Evolutionary conservation across 2,888 invertebrate genomes (phyloP).

Genomic region (Polydrusus tereticollis): DNA sequence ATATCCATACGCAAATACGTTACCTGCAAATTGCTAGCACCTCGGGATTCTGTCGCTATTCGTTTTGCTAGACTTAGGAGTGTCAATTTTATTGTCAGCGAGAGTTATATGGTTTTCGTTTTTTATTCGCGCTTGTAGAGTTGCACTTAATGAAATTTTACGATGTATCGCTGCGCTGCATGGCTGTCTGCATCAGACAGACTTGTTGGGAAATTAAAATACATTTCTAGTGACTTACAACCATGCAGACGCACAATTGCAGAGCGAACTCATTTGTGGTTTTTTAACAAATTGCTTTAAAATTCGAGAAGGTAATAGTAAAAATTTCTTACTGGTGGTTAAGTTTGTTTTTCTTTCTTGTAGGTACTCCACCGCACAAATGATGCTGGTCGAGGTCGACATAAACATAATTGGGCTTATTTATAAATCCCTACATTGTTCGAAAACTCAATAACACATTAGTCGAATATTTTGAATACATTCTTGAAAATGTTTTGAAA

Average conservation of each 20-base stretch:
- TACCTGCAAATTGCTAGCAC: conserved; percentile 5
- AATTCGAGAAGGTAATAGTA: too few species aligned
- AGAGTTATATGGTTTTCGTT: conserved; percentile 2
- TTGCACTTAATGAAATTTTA: conserved; percentile 9
- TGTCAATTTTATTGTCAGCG: background rate
- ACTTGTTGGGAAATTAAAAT: too few species aligned
- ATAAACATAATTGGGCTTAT: background rate
- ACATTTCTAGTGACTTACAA: too few species aligned
- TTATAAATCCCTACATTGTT: conserved; percentile 16
- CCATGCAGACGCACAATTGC: too few species aligned
- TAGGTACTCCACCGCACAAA: too few species aligned
- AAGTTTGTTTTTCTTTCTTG: too few species aligned
- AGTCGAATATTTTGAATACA: conserved; percentile 3
- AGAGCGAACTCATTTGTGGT: too few species aligned
- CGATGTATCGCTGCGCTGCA: too few species aligned
- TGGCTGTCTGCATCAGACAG: too few species aligned
- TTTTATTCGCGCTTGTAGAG: conserved; percentile 5
- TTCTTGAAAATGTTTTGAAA: conserved; percentile 11
- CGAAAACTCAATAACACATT: background rate
- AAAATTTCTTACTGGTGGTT: too few species aligned
- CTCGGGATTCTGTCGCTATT: background rate
- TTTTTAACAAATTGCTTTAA: too few species aligned
- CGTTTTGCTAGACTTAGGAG: background rate
- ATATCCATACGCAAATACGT: background rate
- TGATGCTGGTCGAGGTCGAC: too few species aligned